A percentile compares a stretch with the other conserved stretches of the same genome.
These are phyloP conservation scores for Leiothrix lutea DNA, from an alignment of 2,113 vertebrate species.

Conservation along the genomic window DNA sequence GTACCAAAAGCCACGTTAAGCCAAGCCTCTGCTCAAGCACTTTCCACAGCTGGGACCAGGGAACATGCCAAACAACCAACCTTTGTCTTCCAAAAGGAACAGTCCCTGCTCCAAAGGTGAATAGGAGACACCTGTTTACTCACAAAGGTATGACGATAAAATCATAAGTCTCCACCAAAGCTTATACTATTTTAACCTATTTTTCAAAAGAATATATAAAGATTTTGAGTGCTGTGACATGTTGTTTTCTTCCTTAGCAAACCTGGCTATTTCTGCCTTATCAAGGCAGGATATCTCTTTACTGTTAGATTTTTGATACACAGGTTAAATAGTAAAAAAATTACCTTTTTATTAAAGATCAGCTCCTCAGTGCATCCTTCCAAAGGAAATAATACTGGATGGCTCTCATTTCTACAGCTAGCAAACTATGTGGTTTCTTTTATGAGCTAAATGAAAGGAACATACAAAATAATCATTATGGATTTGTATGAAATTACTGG, in stretches of 20 bases:
- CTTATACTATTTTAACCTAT: background rate
- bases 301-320: background rate
- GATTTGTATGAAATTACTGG: constrained; percentile 59
- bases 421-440: constrained; percentile 46
- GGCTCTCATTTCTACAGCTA: background rate
- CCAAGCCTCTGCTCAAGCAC: background rate
- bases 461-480: constrained; percentile 51
- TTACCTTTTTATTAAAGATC: background rate
- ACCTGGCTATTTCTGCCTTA: background rate
- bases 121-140: background rate
- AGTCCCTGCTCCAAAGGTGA: background rate
- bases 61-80: background rate
- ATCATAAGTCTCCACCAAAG: background rate
- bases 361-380: background rate
- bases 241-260: background rate
- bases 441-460: constrained; percentile 61
- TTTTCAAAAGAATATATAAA: background rate
- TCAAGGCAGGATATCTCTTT: background rate
- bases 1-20: background rate
- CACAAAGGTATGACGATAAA: background rate
- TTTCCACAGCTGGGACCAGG: background rate
- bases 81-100: background rate
- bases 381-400: background rate
- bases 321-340: background rate
- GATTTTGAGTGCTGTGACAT: background rate